Base-by-base conservation (phyloP, 2,113 vertebrate genomes). In the Euleptes europaea region DNA sequence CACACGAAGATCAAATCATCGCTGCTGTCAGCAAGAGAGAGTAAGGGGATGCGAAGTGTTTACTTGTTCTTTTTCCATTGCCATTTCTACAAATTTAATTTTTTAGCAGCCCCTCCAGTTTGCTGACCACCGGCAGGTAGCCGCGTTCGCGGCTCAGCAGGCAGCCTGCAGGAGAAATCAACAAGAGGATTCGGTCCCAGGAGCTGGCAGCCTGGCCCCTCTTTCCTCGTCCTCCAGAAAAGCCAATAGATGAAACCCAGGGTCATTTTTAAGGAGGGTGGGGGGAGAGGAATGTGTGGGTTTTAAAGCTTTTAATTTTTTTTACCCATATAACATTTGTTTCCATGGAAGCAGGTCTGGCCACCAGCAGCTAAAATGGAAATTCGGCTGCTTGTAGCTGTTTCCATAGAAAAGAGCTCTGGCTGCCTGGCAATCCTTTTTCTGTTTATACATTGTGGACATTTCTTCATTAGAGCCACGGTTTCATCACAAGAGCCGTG, bases 261-360 rank as follows among this genome's bases (percentile, higher is more conserved):
- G 54, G 51, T 69, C 15, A 3, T 38, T n/a, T 3, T 80, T 86
- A 38, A 83, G 78, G 15, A 40, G 40, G 35, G 31, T 6, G 10
- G 1, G 26, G 4, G 13, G 15, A 26, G 57, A 60, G 21, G 69
- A 44, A 76, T n/a, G 40, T 0, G 4, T 35, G 51, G 6, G 54
- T 87, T 49, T 42, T 72, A 79, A 81, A 78, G 21, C 60, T 80
- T 78, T 42, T n/a, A 73, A 63, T 17, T 73, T 89, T 84, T 38
- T 54, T 66, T 71, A 7, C n/a, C 5, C 5, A 0, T 74, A 49
- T 57, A 83, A 40, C 70, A 83, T 89, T 85, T 89, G 80, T 89
- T 92, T 93, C 87, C 73, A 47, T 82, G 66, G 75, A 83, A 85
- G 78, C 38, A 66, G 70, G 73, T 92, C 21, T 80, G 66, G 66